These are phyloP conservation scores for Molossus molossus DNA, from an alignment of 2,797 vertebrate species.

Conservation along the genomic window DNA sequence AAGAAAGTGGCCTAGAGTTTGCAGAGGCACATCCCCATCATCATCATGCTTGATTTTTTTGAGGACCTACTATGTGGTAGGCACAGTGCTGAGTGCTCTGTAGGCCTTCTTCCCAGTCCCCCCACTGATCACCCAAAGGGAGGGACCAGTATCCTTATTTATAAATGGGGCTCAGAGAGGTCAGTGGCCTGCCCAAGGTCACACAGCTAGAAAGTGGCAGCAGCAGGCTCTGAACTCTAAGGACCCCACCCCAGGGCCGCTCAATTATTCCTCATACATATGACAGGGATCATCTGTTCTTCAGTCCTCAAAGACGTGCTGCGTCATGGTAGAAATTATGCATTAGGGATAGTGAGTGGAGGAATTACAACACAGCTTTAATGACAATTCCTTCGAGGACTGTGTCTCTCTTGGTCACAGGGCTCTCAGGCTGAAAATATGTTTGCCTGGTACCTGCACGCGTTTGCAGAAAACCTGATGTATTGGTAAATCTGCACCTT, in stretches of 20 bases:
- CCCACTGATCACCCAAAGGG: not conserved
- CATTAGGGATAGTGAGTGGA: not conserved
- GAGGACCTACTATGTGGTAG: not conserved
- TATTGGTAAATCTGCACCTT: not conserved
- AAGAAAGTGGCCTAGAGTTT: not conserved
- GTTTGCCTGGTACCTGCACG: not conserved
- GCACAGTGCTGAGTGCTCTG: too few relatives aligned
- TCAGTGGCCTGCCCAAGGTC: not conserved
- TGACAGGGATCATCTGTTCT: not conserved
- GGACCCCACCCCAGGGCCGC: not conserved
- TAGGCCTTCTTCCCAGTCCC: not conserved
- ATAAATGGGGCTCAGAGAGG: not conserved
- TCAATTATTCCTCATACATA: not conserved
- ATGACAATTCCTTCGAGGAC: slow-evolving; percentile 9
- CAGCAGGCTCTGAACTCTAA: not conserved
- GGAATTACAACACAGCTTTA: slow-evolving; percentile 35
- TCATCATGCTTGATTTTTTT: rapidly evolving
- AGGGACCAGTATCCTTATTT: too few relatives aligned
- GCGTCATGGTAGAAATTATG: slow-evolving; percentile 5
- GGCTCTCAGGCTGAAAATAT: slow-evolving; percentile 37
- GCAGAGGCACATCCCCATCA: not conserved
- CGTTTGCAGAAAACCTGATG: not conserved
- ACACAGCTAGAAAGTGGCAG: not conserved
- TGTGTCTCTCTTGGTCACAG: not conserved
- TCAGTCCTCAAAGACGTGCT: not conserved